Conservation (phyloP, 1,140 invertebrate species). For the Plectrocnemia conspersa region DNA sequence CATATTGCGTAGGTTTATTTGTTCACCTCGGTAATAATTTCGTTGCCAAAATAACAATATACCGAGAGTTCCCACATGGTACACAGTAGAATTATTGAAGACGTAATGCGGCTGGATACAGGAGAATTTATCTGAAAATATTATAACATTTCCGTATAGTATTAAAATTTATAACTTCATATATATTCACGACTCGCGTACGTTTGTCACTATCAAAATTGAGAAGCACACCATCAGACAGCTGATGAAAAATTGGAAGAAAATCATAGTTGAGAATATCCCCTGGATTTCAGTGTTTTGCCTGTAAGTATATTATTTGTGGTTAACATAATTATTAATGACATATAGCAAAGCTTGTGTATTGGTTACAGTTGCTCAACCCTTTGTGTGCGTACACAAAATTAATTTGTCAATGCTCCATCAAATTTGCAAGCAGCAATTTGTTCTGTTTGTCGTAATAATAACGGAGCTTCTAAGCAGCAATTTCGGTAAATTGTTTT, state of each 20-base stretch:
- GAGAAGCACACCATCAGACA: conserved; percentile 32
- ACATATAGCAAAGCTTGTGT: too few relatives aligned
- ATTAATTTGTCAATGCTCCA: too few relatives aligned
- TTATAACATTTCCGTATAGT: background rate
- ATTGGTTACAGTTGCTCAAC: too few relatives aligned
- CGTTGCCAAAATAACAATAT: conserved; percentile 34
- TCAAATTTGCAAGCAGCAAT: too few relatives aligned
- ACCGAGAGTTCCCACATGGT: conserved; percentile 32
- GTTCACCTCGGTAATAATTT: conserved; percentile 28
- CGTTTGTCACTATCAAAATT: conserved; percentile 30
- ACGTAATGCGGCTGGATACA: conserved; percentile 28
- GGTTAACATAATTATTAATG: too few relatives aligned
- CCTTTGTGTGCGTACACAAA: too few relatives aligned
- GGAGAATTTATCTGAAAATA: conserved; percentile 22
- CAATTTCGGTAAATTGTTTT: too few relatives aligned
- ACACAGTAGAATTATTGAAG: conserved; percentile 27
- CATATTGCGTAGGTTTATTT: conserved; percentile 1
- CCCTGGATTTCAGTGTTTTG: conserved; percentile 13
- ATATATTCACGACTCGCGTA: conserved; percentile 3
- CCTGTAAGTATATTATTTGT: too few relatives aligned
- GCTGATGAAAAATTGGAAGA: conserved; percentile 28
- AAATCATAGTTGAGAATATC: conserved; percentile 26
- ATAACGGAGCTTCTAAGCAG: too few relatives aligned
- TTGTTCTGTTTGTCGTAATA: too few relatives aligned
- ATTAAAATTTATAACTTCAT: background rate